Base-by-base conservation (phyloP, 2,113 vertebrate species). In the Onychorhynchus coronatus region DNA sequence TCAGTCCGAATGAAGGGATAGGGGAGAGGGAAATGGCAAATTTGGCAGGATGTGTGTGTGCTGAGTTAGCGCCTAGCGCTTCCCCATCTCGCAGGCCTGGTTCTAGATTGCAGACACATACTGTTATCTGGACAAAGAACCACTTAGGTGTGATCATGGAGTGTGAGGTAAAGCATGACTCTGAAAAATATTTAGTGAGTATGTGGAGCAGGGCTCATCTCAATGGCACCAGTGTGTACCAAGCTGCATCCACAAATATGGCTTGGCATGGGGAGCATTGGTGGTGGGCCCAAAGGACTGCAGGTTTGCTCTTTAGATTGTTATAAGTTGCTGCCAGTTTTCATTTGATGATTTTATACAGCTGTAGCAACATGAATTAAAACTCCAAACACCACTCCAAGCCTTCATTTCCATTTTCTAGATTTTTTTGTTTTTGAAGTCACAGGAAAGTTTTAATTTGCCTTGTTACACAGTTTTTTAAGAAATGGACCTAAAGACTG, bases 221-320 rank as follows among this genome's bases (percentile, higher is more conserved):
- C 11, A 41, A n/a, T 23, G 46, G 39, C 56, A 33, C 23, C 47
- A 25, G 7, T 39, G 56, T 20, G 22, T 68, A 42, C n/a, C 14
- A 37, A 13, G 11, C 52, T 39, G 24, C 49, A 56, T 58, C 52
- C 11, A 3, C 39, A 80, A 76, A 31, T 17, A 3, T 20, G 41
- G 23, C 31, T 47, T 3, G 1, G 31, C 42, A 9, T n/a, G 31
- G 25, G 0, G 1, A 61, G 39, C 13, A 8, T 31, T 3, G 2
- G 25, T 14, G n/a, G 19, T 67, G 42, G 28, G 31, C 18, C 31
- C 46, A 50, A 65, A 33, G 41, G 14, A 28, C 30, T 46, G 15
- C 0, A 0, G 24, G 8, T 65, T 85, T 77, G 35, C 59, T 85
- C 35, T 78, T 41, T 73, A 37, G 35, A 37, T 55, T n/a, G 13